Evolutionary conservation across 2,797 vertebrate species (phyloP), one percentile per base, ranked within the genome.

Genomic region (Crypturellus tataupa): DNA sequence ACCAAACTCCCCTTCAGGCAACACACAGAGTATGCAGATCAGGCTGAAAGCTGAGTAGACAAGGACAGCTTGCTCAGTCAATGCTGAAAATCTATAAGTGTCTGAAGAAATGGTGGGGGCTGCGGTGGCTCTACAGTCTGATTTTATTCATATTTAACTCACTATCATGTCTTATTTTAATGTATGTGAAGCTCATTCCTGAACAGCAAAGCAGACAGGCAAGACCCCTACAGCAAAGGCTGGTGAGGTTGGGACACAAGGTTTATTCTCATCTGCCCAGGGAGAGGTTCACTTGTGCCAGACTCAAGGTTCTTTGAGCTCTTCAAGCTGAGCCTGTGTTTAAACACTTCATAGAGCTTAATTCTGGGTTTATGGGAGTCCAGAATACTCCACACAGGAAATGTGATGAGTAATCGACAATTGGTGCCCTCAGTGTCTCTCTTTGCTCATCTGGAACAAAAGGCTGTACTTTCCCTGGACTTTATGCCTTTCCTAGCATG

Each of bases 371-470:
- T 64, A 12, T 10, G 18, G 46, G 55, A 72, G 12, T 25, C 51
- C 63, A 56, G 82, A 93, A 81, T 59, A 72, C 13, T 85, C 59
- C 35, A 56, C 49, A 47, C 17, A 51, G 7, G 65, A 64, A 85
- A 21, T 17, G 42, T 2, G 9, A 40, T 24, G 44, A 78, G n/a
- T 24, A 53, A 24, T 23, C 75, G 27, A 69, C 6, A 53, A 46
- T 9, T 0, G 0, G 15, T 17, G 35, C 39, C 55, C 65, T 76
- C 60, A 12, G 19, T 49, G 60, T 64, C 67, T 78, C 77, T 77
- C 75, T 37, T 85, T 82, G 77, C 80, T 89, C 71, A 69, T 35
- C 19, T 77, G 35, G 64, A 94, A 93, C 63, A 93, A 95, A 84
- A 68, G 37, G 6, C 46, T 90, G 27, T 9, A 46, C 60, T 94